Base-by-base conservation (phyloP, 2,797 vertebrate genomes). In the Pipistrellus nathusii region DNA sequence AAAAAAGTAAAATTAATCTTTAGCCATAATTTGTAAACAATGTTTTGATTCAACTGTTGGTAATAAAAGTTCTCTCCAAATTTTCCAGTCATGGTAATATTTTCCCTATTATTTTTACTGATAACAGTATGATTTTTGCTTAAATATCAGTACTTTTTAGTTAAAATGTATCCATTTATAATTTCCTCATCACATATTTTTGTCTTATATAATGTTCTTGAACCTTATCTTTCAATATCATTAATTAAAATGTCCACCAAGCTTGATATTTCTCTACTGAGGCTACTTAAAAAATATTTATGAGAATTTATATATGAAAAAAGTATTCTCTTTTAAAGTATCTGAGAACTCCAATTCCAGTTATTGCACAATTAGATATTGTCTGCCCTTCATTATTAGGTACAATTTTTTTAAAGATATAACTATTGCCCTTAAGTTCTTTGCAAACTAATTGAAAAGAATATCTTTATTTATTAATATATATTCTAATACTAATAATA, bases 161-260 rank as follows among this genome's bases (percentile, higher is more conserved):
- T 87, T 93, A 91, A 84, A 93, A 85, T 87, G 68, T 13, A 72
- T n/a, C n/a, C 32, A 59, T 35, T 94, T 64, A 69, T 18, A 80
- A 87, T 35, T 93, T 88, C 46, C 30, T 85, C 73, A 94, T 91
- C 41, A 44, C 12, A 4, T 35, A 25, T 38, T 87, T 94, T 88
- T 71, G 35, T 80, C 32, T 88, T 86, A 90, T 4, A 72, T 27
- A 91, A 72, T 85, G 6, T 38, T 69, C n/a, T 13, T 69, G 17
- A 86, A 57, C 86, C 68, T 88, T 83, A 94, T 72, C 57, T 94
- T 94, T 93, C 59, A 81, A 23, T 51, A 12, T 91, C 89, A 93
- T 76, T 94, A 88, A 95, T 84, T 93, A 90, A 93, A 95, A 93
- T 85, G 51, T 73, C 53, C 57, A 73, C 51, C 69, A 38, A 86